phyloP scores from a whole-genome alignment of 2,113 vertebrate genomes.

The Toxotes jaculatrix region DNA sequence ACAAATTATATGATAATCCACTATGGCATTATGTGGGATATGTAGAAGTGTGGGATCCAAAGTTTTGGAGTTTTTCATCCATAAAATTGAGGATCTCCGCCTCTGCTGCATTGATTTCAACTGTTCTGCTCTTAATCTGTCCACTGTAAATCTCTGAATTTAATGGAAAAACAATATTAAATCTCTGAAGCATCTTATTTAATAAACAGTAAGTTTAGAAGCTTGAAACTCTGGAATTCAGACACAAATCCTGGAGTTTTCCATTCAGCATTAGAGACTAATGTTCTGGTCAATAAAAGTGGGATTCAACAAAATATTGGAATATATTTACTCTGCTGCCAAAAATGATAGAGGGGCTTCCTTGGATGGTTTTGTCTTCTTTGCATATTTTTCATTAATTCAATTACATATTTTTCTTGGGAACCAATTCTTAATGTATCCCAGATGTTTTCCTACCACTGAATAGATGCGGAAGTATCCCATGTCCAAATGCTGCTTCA shows the following conservation, averaged over 20 bases:
- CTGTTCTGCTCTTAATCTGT: neutral
- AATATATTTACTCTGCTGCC: neutral
- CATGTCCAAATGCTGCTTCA: neutral
- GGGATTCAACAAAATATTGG: neutral
- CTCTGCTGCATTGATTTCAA: no score
- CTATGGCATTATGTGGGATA: neutral
- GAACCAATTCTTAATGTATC: slow-evolving; percentile 8
- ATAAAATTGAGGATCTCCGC: neutral
- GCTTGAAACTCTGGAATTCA: neutral
- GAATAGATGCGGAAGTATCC: slow-evolving; percentile 5
- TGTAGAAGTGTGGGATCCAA: no score
- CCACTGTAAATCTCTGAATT: neutral
- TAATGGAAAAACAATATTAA: neutral
- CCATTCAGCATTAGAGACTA: neutral
- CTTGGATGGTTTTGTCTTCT: slow-evolving; percentile 5
- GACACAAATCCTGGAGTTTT: neutral
- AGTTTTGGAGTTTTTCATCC: no score
- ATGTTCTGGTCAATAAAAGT: neutral
- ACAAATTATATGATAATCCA: no score
- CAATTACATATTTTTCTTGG: slow-evolving; percentile 8
- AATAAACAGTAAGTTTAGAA: neutral
- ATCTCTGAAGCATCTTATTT: neutral
- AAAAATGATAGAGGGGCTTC: neutral
- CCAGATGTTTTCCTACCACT: slow-evolving; percentile 15
- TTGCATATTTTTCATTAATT: neutral